Base-by-base conservation (phyloP, 2,888 invertebrate genomes). In the Selenia dentaria region DNA sequence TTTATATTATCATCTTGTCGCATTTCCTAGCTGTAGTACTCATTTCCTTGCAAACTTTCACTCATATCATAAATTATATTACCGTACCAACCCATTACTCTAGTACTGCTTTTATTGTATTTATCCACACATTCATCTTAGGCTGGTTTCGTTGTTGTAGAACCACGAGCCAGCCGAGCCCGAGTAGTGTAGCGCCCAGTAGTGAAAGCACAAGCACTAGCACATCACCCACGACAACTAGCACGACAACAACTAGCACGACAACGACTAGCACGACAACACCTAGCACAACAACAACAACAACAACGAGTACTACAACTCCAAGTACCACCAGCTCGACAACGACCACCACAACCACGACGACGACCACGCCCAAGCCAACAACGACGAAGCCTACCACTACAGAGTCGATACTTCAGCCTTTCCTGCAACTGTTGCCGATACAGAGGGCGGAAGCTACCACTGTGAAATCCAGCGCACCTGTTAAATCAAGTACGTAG, bases 361-460 rank as follows among this genome's bases (percentile, higher is more conserved):
- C 83, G 68, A 83, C 73, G 1, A 80, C 83, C 0, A 83, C 79
- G 1, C 73, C 79, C 2, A 82, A 78, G 6, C 74, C 83, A 1
- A 70, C 74, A 5, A 61, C 78, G 31, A 67, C 70, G 26, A 67
- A 74, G 36, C 68, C 73, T 39, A 75, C 79, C n/a, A 74, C 76
- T 3, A 71, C 76, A 70, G 77, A 53, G 59, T 74, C 47, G 9
- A 34, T 50, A 50, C 74, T 52, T 49, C 74, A 72, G 11, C 87
- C 90, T 8, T 89, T 83, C 77, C 70, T 89, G 55, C 88, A 88
- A 57, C 67, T 89, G 51, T 67, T 89, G 59, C 92, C 91, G 13
- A 86, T 92, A 57, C 79, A 83, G 56, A 77, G 64, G 13, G 62
- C 70, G 1, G 69, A 70, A 8, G 62, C 73, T 2, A 57, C 67